Base-by-base conservation (phyloP, 2,797 vertebrate genomes). In the Thunnus albacares region DNA sequence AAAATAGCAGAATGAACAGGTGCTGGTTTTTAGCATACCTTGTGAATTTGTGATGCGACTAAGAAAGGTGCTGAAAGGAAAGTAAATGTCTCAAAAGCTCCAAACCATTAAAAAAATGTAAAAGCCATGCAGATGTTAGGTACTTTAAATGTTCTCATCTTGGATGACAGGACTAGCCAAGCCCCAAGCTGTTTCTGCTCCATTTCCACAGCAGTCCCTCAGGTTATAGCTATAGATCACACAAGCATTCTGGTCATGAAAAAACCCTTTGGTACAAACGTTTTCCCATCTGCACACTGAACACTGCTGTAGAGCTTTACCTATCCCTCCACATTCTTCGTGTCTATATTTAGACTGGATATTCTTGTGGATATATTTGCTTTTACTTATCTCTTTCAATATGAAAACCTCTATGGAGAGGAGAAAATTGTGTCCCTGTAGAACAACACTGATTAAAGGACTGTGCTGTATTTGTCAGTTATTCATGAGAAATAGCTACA, bases 11-110 rank as follows among this genome's bases (percentile, higher is more conserved):
- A 33, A 66, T 49, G 71, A 77, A 38, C 75, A 81, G 64, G 67
- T 87, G 73, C 45, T 65, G 45, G 17, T 71, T 75, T 80, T 22
- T n/a, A 79, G 53, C 26, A 47, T 17, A 43, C 56, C 35, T 82
- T 71, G 70, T 89, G 76, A 88, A 87, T 86, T 86, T 87, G 33
- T 28, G 87, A 79, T 82, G 69, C 15, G 43, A 47, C 43, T 33
- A 15, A 62, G 26, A 67, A 66, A 74, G 26, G 0, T 35, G 35
- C 17, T 20, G 24, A 35, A 22, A 33, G 28, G 30, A 47, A 43
- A 28, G 17, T 30, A 15, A 51, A 52, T 24, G 17, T 66, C 26
- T 66, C 52, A 53, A 41, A 57, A 65, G 20, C 33, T 59, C 28
- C 10, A 71, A 75, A 72, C 24, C 1, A 52, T 49, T 35, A 51